Evolutionary conservation across 1,140 invertebrate species (phyloP), one percentile per base, ranked within the genome.

Genomic region (Zaprionus taronus): DNA sequence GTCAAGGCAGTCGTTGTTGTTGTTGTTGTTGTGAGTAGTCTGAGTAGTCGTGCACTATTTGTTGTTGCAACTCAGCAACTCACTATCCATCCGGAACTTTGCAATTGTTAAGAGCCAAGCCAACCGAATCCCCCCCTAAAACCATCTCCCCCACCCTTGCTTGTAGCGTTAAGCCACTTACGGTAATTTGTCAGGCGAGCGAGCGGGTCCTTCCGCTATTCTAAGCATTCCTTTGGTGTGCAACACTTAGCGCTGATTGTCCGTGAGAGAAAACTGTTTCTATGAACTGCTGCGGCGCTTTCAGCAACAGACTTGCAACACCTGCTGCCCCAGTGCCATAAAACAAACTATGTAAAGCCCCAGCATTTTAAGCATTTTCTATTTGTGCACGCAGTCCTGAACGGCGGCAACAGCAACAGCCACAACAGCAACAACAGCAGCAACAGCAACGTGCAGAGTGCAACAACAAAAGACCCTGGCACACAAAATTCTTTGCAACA

Each of bases 221-320:
- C 64, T 56, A 49, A 61, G 22, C 63, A 57, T 64, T 71, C 34
- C 5, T 68, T 44, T 73, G 49, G 26, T 68, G 63, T 58, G 70
- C 70, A 77, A 65, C 71, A 78, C 71, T 78, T 74, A 74, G 36
- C 41, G 51, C 41, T 77, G 74, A 77, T 77, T 77, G 70, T 77
- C 62, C 55, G 44, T 31, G 17, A 31, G 56, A 44, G 61, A n/a
- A 56, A 57, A 83, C 60, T 77, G 68, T 47, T 53, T 53, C 38
- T 72, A 22, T 72, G 73, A 41, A 38, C 56, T 56, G 57, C 53
- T 62, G 60, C 36, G 15, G 20, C 20, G 55, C 64, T 73, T 60
- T 55, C 49, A 41, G 63, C 60, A 58, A 31, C 55, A 55, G 73
- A 53, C 74, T 78, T 73, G 51, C 67, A 60, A 72, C 79, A 81